These are phyloP conservation scores for Drosophila histrio DNA, from an alignment of 2,888 invertebrate genomes.

Conservation along the genomic window DNA sequence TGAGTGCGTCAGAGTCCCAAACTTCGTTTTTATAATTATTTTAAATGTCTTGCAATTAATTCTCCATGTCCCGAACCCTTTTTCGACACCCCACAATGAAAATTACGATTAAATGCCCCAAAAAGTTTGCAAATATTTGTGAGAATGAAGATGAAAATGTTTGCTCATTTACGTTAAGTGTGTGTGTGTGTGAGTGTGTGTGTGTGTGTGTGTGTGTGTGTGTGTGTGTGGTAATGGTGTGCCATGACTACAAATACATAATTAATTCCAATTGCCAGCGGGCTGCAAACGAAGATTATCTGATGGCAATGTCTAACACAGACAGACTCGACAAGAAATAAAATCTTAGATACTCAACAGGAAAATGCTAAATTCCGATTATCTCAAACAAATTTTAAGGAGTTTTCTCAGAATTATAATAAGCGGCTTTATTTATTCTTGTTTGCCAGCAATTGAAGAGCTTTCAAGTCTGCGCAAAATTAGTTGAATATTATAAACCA, in stretches of 20 bases:
- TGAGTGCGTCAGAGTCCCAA: constrained; percentile 61
- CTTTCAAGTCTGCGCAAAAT: no score
- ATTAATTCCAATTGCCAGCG: constrained; percentile 27
- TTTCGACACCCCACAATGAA: not conserved
- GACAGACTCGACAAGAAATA: not conserved
- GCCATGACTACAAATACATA: constrained; percentile 23
- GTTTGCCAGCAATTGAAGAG: no score
- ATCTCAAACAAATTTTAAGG: not conserved
- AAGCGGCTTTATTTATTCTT: no score
- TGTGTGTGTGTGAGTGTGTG: not conserved
- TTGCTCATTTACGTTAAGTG: constrained; percentile 37
- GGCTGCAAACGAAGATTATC: constrained; percentile 1
- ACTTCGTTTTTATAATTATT: constrained; percentile 39
- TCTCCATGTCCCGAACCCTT: not conserved
- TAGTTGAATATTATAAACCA: no score
- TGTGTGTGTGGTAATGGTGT: not conserved
- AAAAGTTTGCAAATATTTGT: constrained; percentile 46
- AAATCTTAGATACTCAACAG: not conserved
- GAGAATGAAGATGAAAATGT: constrained; percentile 46
- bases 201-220: not conserved
- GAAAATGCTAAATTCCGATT: not conserved
- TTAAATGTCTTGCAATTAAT: constrained; percentile 53
- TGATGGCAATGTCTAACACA: not conserved
- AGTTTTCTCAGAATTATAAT: no score
- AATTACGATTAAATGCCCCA: constrained; percentile 24